Percentiles rank a stretch among this genome's conserved stretches.
Evolutionary conservation across 2,888 invertebrate genomes (phyloP).

Genomic region (Cordilura impudica): DNA sequence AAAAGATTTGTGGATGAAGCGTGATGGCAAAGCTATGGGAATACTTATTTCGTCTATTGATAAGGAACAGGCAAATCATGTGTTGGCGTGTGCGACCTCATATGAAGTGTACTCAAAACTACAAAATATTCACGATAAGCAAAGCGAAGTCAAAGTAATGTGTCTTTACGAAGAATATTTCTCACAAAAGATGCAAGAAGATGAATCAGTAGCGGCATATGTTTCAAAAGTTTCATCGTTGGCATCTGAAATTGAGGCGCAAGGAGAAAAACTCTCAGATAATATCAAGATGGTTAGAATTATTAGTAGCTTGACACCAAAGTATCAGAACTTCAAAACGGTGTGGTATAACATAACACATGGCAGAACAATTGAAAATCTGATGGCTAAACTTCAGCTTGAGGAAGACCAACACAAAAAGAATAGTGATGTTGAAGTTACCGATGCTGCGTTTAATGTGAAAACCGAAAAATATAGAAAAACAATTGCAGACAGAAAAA

Average conservation of each 20-base stretch:
- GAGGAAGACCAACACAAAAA: constrained; percentile 38
- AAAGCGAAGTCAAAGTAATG: no score
- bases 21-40: constrained; percentile 34
- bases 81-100: constrained; percentile 26
- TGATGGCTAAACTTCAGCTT: no score
- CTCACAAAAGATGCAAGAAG: no score
- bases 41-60: constrained; percentile 35
- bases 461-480: no score
- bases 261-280: constrained; percentile 52
- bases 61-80: constrained; percentile 30
- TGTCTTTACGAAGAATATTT: no score
- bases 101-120: no score
- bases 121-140: not conserved
- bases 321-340: constrained; percentile 59
- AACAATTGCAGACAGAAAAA: constrained; percentile 25
- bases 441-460: not conserved
- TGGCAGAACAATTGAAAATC: constrained; percentile 54
- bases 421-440: not conserved
- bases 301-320: no score
- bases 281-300: constrained; percentile 59
- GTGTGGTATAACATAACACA: constrained; percentile 63
- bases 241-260: constrained; percentile 9
- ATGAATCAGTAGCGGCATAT: no score
- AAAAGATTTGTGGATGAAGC: no score
- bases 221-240: no score